These are phyloP conservation scores for Bellardia bayeri DNA, from an alignment of 2,888 invertebrate genomes.

Conservation along the genomic window DNA sequence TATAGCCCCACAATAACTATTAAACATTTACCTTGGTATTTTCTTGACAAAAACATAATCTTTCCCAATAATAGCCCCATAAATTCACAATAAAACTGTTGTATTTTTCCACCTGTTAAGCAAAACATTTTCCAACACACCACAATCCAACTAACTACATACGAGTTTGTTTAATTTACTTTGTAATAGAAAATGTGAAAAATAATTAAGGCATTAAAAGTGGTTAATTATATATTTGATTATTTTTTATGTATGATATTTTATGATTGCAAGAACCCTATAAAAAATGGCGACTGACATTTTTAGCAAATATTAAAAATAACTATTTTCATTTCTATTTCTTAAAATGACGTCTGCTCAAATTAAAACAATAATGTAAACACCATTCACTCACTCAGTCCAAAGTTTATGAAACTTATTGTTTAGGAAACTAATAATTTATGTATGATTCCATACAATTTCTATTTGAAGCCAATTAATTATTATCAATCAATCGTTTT, in stretches of 20 bases:
- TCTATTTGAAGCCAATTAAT: neutral
- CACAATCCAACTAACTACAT: neutral
- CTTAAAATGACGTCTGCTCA: neutral
- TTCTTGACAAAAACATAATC: too few relatives aligned
- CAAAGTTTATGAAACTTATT: conserved; percentile 9
- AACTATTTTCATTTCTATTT: neutral
- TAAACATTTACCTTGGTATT: too few relatives aligned
- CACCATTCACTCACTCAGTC: neutral
- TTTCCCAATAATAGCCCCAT: neutral
- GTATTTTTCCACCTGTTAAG: conserved; percentile 9
- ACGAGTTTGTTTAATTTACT: conserved; percentile 3
- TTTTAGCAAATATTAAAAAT: neutral
- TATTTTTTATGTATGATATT: too few relatives aligned
- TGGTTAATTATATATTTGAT: conserved; percentile 13
- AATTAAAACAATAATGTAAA: neutral
- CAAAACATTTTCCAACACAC: neutral
- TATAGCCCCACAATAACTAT: too few relatives aligned
- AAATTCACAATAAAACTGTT: neutral
- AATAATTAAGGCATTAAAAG: conserved; percentile 30
- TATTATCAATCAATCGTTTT: neutral
- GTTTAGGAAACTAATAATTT: neutral
- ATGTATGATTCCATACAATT: conserved; percentile 1
- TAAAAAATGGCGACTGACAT: too few relatives aligned
- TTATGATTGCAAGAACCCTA: too few relatives aligned
- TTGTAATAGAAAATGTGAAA: neutral